Evolutionary conservation across 2,888 invertebrate genomes (phyloP).

Genomic region (Drosophila mercatorum): DNA sequence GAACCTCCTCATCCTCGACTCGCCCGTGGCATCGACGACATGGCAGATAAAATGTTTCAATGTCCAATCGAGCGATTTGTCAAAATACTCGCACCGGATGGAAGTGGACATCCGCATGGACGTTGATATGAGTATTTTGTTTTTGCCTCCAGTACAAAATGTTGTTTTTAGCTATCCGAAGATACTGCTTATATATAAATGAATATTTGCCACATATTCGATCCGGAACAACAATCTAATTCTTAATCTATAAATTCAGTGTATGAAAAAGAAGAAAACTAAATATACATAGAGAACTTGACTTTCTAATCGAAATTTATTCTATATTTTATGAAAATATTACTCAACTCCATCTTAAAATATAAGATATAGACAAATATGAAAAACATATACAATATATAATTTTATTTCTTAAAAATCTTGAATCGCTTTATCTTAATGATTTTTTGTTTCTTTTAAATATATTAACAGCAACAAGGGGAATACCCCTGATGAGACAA

Average conservation of each 20-base stretch:
- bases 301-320: not conserved
- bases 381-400: too few relatives aligned
- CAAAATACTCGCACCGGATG: constrained; percentile 76
- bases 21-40: constrained; percentile 73
- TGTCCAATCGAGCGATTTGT: constrained; percentile 83
- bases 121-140: constrained; percentile 43
- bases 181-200: constrained; percentile 12
- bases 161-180: constrained; percentile 26
- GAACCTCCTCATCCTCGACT: constrained; percentile 16
- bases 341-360: too few relatives aligned
- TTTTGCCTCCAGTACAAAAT: constrained; percentile 35
- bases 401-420: too few relatives aligned
- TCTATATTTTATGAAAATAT: not conserved
- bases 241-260: too few relatives aligned
- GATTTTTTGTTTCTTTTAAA: too few relatives aligned
- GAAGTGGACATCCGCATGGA: constrained; percentile 45
- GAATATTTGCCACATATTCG: constrained; percentile 7
- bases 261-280: not conserved
- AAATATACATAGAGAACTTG: not conserved
- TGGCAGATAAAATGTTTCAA: constrained; percentile 83
- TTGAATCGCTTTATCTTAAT: too few relatives aligned
- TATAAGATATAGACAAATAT: too few relatives aligned
- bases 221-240: constrained; percentile 9
- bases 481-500: too few relatives aligned
- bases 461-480: too few relatives aligned